phyloP scores from a whole-genome alignment of 2,888 invertebrate species.

The Rotaria sp. region DNA sequence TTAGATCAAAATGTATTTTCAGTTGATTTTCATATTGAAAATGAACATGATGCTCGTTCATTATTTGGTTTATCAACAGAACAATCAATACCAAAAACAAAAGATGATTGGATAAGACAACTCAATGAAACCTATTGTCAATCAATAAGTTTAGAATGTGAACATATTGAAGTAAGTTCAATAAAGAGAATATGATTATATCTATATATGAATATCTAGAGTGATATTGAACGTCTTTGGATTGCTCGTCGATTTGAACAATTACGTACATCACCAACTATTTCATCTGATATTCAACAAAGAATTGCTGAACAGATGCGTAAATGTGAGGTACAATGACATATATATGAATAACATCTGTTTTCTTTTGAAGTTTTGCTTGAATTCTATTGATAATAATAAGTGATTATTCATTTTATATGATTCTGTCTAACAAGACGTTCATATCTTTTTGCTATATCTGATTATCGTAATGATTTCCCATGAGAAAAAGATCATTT shows the following conservation, averaged over 20 bases:
- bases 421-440: neutral
- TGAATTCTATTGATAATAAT: neutral
- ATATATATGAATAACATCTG: neutral
- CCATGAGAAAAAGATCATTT: neutral
- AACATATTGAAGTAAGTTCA: slow-evolving; percentile 8
- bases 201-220: neutral
- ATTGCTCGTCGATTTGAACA: slow-evolving; percentile 33
- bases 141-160: slow-evolving; percentile 35
- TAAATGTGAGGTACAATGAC: neutral
- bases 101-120: slow-evolving; percentile 27
- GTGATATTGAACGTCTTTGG: slow-evolving; percentile 36
- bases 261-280: neutral
- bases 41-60: neutral
- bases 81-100: neutral
- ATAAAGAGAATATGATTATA: neutral
- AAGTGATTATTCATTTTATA: slow-evolving; percentile 17
- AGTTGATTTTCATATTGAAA: neutral
- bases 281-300: neutral
- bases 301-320: neutral
- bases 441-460: neutral
- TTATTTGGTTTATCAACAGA: neutral
- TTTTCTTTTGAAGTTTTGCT: slow-evolving; percentile 12
- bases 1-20: neutral
- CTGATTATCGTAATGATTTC: neutral
- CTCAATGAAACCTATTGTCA: slow-evolving; percentile 35